Percentiles rank a stretch among this genome's conserved stretches.
phyloP scores from a whole-genome alignment of 2,888 invertebrate species.

The Pedicia rivosa region DNA sequence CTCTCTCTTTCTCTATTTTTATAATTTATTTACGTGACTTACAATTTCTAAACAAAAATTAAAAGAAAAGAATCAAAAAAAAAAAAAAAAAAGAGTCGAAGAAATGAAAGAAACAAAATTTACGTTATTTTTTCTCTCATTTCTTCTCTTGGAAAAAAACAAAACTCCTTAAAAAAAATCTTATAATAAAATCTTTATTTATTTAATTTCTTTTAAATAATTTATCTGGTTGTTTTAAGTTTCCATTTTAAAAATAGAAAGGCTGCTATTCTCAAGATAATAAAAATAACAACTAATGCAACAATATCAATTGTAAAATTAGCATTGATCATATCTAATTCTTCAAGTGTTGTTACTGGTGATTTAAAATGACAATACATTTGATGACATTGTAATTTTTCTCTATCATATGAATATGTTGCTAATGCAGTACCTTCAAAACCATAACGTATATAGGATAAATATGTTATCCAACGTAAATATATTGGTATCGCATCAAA shows the following conservation, averaged over 20 bases:
- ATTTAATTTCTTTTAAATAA: not conserved
- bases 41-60: no score
- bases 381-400: constrained; percentile 66
- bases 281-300: constrained; percentile 62
- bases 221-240: constrained; percentile 60
- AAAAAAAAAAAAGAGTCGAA: no score
- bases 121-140: no score
- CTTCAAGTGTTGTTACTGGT: constrained; percentile 66
- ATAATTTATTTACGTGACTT: no score
- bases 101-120: no score
- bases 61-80: no score
- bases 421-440: constrained; percentile 90
- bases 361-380: constrained; percentile 76
- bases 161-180: no score
- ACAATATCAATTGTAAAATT: constrained; percentile 64
- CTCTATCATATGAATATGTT: constrained; percentile 73
- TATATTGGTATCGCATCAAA: constrained; percentile 93
- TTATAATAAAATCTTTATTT: no score
- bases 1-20: no score
- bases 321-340: constrained; percentile 70
- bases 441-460: constrained; percentile 88
- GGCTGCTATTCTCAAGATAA: constrained; percentile 62
- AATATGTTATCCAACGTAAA: constrained; percentile 86
- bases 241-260: constrained; percentile 81
- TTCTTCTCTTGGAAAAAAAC: no score